Evolutionary conservation across 2,113 vertebrate species (phyloP).

Genomic region (Nothobranchius kuhntae): DNA sequence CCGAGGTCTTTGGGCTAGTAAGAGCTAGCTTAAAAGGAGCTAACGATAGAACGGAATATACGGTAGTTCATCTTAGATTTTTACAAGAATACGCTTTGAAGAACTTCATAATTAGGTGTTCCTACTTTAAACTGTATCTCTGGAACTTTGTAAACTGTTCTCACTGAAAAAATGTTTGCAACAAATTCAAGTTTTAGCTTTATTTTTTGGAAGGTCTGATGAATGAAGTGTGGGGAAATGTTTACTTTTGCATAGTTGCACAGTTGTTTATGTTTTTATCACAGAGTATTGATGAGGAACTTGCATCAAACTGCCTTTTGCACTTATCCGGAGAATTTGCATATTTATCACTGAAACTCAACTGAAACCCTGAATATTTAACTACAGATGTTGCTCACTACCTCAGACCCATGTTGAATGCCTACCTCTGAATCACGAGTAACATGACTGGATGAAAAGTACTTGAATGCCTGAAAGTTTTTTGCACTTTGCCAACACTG

Average conservation of each 20-base stretch:
- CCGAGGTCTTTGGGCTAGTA: no score
- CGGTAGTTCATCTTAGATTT: no score
- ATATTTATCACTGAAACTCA: neutral
- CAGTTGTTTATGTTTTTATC: conserved; percentile 12
- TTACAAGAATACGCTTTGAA: no score
- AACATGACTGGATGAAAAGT: conserved; percentile 28
- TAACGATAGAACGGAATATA: no score
- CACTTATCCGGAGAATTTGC: conserved; percentile 19
- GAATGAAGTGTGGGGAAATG: conserved; percentile 12
- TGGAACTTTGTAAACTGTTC: no score
- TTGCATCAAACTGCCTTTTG: conserved; percentile 9
- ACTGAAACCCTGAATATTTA: conserved; percentile 5
- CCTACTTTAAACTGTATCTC: no score
- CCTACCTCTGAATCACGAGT: conserved; percentile 69
- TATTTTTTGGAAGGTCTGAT: no score
- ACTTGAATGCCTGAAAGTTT: conserved; percentile 66
- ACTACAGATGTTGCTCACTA: conserved; percentile 53
- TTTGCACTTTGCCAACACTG: conserved; percentile 69
- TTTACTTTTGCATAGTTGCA: conserved; percentile 69
- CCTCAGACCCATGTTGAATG: conserved; percentile 53
- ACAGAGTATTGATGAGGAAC: conserved; percentile 1
- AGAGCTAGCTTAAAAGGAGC: no score
- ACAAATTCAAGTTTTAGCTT: no score
- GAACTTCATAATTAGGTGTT: no score
- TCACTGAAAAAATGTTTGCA: no score